Evolutionary conservation across 35 echinoderm and acorn worm species (phyloP), one percentile per base, ranked within the genome.

Genomic region (Diadema setosum): DNA sequence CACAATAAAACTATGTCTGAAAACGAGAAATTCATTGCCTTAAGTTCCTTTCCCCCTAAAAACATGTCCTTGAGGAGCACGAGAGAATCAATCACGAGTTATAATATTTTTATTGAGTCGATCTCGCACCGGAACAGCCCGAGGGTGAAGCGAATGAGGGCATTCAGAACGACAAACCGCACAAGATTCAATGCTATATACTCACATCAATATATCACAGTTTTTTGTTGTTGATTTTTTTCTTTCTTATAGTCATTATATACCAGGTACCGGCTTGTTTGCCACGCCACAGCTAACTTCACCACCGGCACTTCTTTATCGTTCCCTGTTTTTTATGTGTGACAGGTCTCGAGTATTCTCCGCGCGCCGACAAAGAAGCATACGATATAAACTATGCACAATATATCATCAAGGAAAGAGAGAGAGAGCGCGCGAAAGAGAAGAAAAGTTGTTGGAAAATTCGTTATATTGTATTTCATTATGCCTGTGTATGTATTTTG

Each of bases 111-210:
- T 52, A 52, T 52, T 52, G 48, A n/a, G 48, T 52, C 73, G 37
- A 2, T 34, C 73, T 78, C 25, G 23, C 73, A 35, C 73, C 73
- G 73, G 73, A 78, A 78, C 33, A 78, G 35, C 73, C 73, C 30
- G 27, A 20, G 73, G 73, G 73, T 41, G 9, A 11, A 52, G 9
- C n/a, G n/a, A 52, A 52, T n/a, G n/a, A 52, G 48, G 9, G 9
- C 48, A 9, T 11, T 52, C n/a, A 9, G n/a, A 39, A 15, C n/a
- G 3, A 25, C 33, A 39, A 78, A 78, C 73, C 40, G 40, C 73
- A 78, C 73, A 33, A 78, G 44, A 78, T 78, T 78, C 44, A 33
- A 23, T n/a, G n/a, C n/a, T 78, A 33, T 78, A 33, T 78, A 78
- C 44, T 78, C 73, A 78, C 25, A 78, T 39, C 73, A 78, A 78